Base-by-base conservation (phyloP, 2,888 invertebrate genomes). In the Spodoptera exigua region DNA sequence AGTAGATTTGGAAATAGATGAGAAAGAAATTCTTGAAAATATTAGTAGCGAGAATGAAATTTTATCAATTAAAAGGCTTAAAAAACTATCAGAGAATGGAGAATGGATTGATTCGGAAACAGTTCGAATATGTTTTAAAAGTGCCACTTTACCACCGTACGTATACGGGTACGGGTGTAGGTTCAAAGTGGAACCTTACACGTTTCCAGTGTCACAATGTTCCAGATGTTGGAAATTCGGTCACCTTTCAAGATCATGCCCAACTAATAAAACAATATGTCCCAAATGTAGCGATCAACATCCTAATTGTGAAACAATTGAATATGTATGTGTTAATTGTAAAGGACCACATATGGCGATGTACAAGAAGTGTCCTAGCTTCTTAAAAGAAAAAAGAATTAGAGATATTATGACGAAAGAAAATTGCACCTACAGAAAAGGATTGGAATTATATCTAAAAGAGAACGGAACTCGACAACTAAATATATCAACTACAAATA, bases 141-240 rank as follows among this genome's bases (percentile, higher is more conserved):
- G 60, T 0, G 0, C 11, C 0, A n/a, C n/a, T n/a, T n/a, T n/a
- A n/a, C n/a, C n/a, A n/a, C n/a, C n/a, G n/a, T n/a, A n/a, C n/a
- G n/a, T 27, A 27, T 37, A 52, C 16, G 48, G 51, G 1, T 61
- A 61, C 48, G 58, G 59, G 3, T 47, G 55, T 12, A 39, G 63
- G 18, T 51, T 57, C 13, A 53, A 63, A 44, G 58, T 63, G 12
- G 67, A 67, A 13, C 59, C 63, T 1, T 67, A 53, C 5, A 60
- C 51, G 0, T 67, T 63, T 2, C 67, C 67, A 9, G 67, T 63
- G 11, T 56, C 59, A 0, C 56, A 63, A 9, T 63, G 67, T 34
- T 63, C 60, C 0, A 27, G 12, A 7, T 63, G 67, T 39, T 67
- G 56, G 63, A 51, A 17, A 16, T 67, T n/a, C 34, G 63, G 63